Evolutionary conservation across 2,797 vertebrate species (phyloP).

Genomic region (Tarsius wallacei): DNA sequence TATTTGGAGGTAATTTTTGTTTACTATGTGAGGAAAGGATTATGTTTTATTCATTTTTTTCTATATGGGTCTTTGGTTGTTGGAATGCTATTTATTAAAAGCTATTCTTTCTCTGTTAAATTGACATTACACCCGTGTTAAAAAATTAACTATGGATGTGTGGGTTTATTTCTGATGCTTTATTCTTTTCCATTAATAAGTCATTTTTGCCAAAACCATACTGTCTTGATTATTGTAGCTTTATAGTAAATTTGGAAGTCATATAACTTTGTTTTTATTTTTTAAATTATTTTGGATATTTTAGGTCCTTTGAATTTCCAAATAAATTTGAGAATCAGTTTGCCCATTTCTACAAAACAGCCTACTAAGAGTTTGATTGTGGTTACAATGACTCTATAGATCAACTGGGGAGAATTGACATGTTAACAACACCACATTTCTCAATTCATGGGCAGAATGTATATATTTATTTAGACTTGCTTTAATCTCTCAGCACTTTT

Average conservation of each 20-base stretch:
- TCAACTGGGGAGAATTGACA: neutral
- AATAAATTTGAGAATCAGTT: neutral
- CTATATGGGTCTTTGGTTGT: neutral
- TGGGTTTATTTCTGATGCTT: neutral
- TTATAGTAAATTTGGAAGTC: neutral
- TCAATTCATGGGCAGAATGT: neutral
- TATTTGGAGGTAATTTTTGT: conserved; percentile 4
- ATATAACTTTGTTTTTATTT: neutral
- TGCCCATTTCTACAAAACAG: neutral
- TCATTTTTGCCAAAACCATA: neutral
- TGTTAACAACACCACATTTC: neutral
- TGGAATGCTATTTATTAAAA: neutral
- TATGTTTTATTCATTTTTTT: neutral
- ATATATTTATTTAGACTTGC: neutral
- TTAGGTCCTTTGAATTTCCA: neutral
- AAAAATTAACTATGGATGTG: neutral
- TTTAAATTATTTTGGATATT: neutral
- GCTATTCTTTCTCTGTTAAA: neutral
- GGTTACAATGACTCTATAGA: neutral
- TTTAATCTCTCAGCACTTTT: neutral
- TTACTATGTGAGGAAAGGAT: neutral
- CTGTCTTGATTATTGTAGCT: neutral
- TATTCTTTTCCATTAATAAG: neutral
- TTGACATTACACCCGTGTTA: neutral
- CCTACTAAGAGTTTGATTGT: neutral